phyloP scores from a whole-genome alignment of 1,140 invertebrate genomes.

The Drosophila varians region DNA sequence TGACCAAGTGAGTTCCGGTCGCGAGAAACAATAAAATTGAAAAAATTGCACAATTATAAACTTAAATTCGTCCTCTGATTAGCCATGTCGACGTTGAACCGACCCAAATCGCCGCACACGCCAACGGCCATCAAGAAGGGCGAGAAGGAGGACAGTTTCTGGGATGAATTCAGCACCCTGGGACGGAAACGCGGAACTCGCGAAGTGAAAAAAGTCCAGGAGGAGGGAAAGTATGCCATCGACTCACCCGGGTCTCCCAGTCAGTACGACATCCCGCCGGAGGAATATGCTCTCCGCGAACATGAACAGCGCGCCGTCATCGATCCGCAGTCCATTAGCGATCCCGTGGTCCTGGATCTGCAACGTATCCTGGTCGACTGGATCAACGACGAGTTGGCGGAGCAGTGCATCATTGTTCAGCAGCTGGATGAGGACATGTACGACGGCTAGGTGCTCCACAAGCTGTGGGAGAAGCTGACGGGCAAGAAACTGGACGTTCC shows the following conservation, averaged over 20 bases:
- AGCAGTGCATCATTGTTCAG: constrained; percentile 98
- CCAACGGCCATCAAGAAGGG: constrained; percentile 86
- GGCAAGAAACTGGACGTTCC: constrained; percentile 96
- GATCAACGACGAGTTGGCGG: constrained; percentile 99
- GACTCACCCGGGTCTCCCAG: constrained; percentile 96
- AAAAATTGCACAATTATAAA: constrained; percentile 1
- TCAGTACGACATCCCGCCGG: constrained; percentile 93
- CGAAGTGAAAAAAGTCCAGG: constrained; percentile 98
- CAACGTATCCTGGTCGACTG: constrained; percentile 96
- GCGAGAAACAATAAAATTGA: constrained; percentile 39
- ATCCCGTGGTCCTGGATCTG: constrained; percentile 94
- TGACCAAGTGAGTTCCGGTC: too few species aligned
- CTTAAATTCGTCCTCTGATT: constrained; percentile 1
- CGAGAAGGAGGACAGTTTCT: constrained; percentile 96
- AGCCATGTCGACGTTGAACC: constrained; percentile 88
- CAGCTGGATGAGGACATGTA: constrained; percentile 98
- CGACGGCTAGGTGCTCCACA: constrained; percentile 97
- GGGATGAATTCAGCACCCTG: constrained; percentile 95
- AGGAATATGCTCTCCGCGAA: constrained; percentile 96
- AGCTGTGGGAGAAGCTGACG: constrained; percentile 96
- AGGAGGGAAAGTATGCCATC: constrained; percentile 98
- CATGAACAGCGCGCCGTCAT: constrained; percentile 99
- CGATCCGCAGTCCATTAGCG: constrained; percentile 93
- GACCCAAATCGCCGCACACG: constrained; percentile 85
- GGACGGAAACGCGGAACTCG: constrained; percentile 97